Evolutionary conservation across 92 coral and sea anemone species (phyloP).

Genomic region (Porites cylindrica): DNA sequence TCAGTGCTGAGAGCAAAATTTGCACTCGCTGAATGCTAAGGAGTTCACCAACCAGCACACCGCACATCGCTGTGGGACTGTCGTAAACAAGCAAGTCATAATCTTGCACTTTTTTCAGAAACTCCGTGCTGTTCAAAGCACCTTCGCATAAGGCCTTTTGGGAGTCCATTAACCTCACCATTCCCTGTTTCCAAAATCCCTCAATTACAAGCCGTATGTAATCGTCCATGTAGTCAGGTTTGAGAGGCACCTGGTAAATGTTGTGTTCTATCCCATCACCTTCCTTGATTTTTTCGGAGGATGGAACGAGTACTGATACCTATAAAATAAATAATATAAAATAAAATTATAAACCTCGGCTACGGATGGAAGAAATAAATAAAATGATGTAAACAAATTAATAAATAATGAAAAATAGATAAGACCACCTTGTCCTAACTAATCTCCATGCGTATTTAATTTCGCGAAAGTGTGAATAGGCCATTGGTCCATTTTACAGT

Average conservation of each 20-base stretch:
- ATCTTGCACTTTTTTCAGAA: conserved; percentile 45
- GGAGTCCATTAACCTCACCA: neutral
- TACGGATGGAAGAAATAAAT: too few relatives aligned
- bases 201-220: neutral
- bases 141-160: conserved; percentile 24
- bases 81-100: conserved; percentile 55
- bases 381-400: too few relatives aligned
- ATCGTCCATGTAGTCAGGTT: conserved; percentile 32
- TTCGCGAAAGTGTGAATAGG: too few relatives aligned
- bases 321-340: neutral
- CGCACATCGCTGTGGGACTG: conserved; percentile 30
- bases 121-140: conserved; percentile 37
- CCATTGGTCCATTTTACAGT: too few relatives aligned
- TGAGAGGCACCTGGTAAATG: conserved; percentile 58
- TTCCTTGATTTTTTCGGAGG: conserved; percentile 47
- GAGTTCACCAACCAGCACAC: conserved; percentile 47
- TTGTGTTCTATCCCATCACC: conserved; percentile 42
- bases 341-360: too few relatives aligned
- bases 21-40: conserved; percentile 53
- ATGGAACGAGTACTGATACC: conserved; percentile 57
- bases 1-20: conserved; percentile 34
- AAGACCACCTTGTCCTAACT: too few relatives aligned
- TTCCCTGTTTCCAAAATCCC: neutral
- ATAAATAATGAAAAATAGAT: too few relatives aligned
- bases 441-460: too few relatives aligned